Evolutionary conservation across 2,888 invertebrate species (phyloP).

Genomic region (Nyleta sp.): DNA sequence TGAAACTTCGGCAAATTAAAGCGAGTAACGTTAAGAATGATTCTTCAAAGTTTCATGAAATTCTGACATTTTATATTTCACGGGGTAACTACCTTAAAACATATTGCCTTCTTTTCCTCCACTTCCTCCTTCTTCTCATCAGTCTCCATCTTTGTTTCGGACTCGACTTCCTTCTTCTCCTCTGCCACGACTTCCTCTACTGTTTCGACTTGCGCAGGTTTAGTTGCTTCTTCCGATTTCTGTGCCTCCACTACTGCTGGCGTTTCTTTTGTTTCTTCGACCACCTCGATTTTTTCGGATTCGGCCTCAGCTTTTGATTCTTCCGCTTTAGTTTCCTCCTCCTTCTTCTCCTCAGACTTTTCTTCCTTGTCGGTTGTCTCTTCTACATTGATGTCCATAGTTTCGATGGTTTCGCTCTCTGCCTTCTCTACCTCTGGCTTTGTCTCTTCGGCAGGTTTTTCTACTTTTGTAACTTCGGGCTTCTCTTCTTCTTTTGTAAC

Average conservation of each 20-base stretch:
- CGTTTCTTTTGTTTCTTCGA: not conserved
- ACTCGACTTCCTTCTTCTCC: conserved; percentile 43
- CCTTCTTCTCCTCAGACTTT: conserved; percentile 66
- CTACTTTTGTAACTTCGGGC: conserved; percentile 63
- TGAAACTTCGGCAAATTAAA: too few species aligned
- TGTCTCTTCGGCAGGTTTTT: conserved; percentile 57
- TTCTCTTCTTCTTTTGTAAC: conserved; percentile 55
- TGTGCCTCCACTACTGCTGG: conserved; percentile 60
- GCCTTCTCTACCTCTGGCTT: conserved; percentile 34
- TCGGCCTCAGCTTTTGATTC: conserved; percentile 4
- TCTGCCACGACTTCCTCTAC: conserved; percentile 37
- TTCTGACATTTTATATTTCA: too few species aligned
- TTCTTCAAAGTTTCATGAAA: too few species aligned
- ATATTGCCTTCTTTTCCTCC: conserved; percentile 12
- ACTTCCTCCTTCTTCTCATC: conserved; percentile 41
- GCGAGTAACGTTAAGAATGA: too few species aligned
- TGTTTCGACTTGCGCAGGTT: not conserved
- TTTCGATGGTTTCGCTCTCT: conserved; percentile 13
- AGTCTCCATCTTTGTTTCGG: conserved; percentile 27
- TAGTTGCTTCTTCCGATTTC: conserved; percentile 1
- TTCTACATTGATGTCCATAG: conserved; percentile 70
- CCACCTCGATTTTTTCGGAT: conserved; percentile 28
- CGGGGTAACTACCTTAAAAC: too few species aligned
- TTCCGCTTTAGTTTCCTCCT: conserved; percentile 21
- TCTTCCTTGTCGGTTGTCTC: conserved; percentile 71